These are phyloP conservation scores for Perccottus glenii DNA, from an alignment of 2,113 vertebrate genomes.

Conservation along the genomic window DNA sequence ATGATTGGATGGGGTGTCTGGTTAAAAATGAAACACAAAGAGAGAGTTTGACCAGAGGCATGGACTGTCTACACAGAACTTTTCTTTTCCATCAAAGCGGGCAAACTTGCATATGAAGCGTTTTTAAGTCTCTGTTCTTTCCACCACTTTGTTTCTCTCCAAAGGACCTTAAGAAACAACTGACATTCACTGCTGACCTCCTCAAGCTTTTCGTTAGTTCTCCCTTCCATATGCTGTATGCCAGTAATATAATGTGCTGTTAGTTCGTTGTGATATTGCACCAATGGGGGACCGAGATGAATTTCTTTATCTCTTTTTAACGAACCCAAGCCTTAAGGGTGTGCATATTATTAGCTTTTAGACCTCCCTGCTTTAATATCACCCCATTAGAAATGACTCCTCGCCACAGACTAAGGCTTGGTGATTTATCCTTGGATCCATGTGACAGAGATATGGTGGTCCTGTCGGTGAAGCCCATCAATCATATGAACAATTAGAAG, in stretches of 20 bases:
- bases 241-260: conserved; percentile 20
- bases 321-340: conserved; percentile 47
- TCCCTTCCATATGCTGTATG: conserved; percentile 10
- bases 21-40: conserved; percentile 68
- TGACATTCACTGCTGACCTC: conserved; percentile 48
- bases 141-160: conserved; percentile 33
- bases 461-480: conserved; percentile 40
- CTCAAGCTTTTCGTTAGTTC: conserved; percentile 29
- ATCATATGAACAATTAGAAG: conserved; percentile 52
- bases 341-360: conserved; percentile 66
- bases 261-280: conserved; percentile 32
- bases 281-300: conserved; percentile 61
- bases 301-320: conserved; percentile 53
- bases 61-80: conserved; percentile 64
- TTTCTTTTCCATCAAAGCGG: conserved; percentile 62
- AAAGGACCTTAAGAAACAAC: conserved; percentile 34
- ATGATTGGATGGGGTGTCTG: conserved; percentile 23
- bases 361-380: conserved; percentile 57
- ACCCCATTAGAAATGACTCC: conserved; percentile 46
- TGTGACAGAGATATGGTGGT: conserved; percentile 21
- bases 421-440: conserved; percentile 26
- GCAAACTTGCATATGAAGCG: conserved; percentile 50
- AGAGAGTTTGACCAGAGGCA: conserved; percentile 66
- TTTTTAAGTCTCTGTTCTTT: conserved; percentile 52
- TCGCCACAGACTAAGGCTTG: conserved; percentile 30